Base-by-base conservation (phyloP, 2,113 vertebrate species). In the Tenrec ecaudatus region DNA sequence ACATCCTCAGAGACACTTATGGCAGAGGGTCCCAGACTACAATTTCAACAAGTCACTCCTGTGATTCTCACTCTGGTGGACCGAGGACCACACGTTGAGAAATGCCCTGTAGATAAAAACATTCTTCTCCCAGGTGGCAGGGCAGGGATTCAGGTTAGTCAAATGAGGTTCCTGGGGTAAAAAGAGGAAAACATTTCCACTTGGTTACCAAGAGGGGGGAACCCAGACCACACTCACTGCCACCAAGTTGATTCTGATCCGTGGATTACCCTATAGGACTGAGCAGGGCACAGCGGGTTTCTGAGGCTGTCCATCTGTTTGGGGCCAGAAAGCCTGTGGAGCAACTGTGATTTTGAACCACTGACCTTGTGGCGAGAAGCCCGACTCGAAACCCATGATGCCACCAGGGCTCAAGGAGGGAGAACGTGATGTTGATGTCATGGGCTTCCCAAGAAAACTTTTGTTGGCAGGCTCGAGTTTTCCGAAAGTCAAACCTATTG, bases 21-120 rank as follows among this genome's bases (percentile, higher is more conserved):
- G 40, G 20, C 3, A 4, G 2, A 36, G 33, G 31, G 47, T 27
- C 8, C n/a, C 15, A 29, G 31, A 38, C 57, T 60, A 60, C 66
- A 58, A 47, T 64, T 82, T 58, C 33, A 93, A 58, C 14, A 57
- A 82, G n/a, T 20, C 53, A 38, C 19, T 17, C 22, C 57, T 29
- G 53, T 2, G 36, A 53, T 78, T 76, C 27, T 68, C 73, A 38
- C 58, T n/a, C 76, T 64, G 22, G n/a, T 6, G 47, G 29, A 11
- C 14, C 84, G 43, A 68, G 87, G 36, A 66, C 47, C 69, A 66
- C 40, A 47, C 57, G 58, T 88, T 47, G 78, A 94, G 87, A 92
- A 85, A 82, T 0, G 16, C 1, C 20, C 4, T 66, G 62, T 14
- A 33, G 86, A 81, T 16, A 71, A 43, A 19, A 47, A 57, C 73